Evolutionary conservation across 2,797 vertebrate genomes (phyloP), one percentile per base, ranked within the genome.

Genomic region (Parambassis ranga): DNA sequence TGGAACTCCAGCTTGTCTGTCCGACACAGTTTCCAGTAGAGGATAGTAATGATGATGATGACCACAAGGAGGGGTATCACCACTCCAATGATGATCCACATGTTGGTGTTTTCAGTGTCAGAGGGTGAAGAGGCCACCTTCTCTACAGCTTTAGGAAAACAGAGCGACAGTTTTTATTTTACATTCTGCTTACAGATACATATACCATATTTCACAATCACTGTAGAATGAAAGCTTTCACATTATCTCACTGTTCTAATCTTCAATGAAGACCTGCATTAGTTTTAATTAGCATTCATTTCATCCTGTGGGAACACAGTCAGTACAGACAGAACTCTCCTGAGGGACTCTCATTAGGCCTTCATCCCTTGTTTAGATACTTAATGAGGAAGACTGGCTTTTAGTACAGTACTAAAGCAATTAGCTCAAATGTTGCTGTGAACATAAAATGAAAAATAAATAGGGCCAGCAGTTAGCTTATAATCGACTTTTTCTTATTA

Each of bases 1-100:
- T 99, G 97, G 67, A 99, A 99, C 89, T 99, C 98, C 89, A 99
- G 87, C 84, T 98, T 98, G 91, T 99, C 96, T 0, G 96, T 97
- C 43, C 97, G 94, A 80, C 98, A 99, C 56, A 99, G 92, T 30
- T 99, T 99, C 96, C 96, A 98, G 89, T 99, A 99, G 22, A 99
- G 93, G 88, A 99, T 96, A 80, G 93, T 81, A 24, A 98, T 92
- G 3, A 99, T 97, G 80, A 96, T 56, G 8, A 94, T 47, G 42
- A 97, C 97, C 81, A 98, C 93, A 4, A 96, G 81, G 42, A 96
- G 94, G 0, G 97, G 98, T 19, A 98, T 93, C 28, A 94, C 94
- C 79, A 98, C 96, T 0, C 96, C 98, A 0, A 98, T 91, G 2
- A 97, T 92, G 67, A 99, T 95, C 98, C 98, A 99, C 1, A 95